Base-by-base conservation (phyloP, 2,888 invertebrate genomes). In the Zelleria hepariella region DNA sequence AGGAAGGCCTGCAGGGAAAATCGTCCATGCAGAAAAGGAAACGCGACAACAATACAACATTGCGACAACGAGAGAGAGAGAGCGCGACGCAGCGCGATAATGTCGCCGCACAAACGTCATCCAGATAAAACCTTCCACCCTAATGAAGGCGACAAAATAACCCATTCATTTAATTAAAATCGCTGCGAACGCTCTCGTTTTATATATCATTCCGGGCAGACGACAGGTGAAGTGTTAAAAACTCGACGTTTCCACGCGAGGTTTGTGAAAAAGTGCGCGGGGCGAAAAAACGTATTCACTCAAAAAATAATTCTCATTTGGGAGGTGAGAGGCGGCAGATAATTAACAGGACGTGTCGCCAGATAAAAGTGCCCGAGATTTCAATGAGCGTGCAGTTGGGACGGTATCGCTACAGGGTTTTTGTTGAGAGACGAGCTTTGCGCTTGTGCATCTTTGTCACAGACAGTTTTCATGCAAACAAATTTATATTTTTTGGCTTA, bases 321-420 rank as follows among this genome's bases (percentile, higher is more conserved):
- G 21, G 51, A 77, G 74, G 71, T 70, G 80, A 82, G 86, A 81
- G 86, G 80, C 3, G 82, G 76, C 66, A 78, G 81, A 86, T 87
- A 86, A 88, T 88, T 87, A 88, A 87, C 86, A 86, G 83, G 83
- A 84, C 86, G 85, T 86, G 86, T 86, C 81, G 82, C 77, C 70
- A 77, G 83, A 86, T 86, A 80, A 83, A 82, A 85, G 80, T 82
- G 86, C 79, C 74, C 75, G 74, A 77, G 82, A 79, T 82, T 81
- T 81, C 82, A 83, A 84, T 82, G 81, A 80, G 47, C 42, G 24
- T 47, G n/a, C 24, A 42, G 10, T 42, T 42, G 32, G 32, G 15
- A 42, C 10, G 2, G 32, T 42, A 15, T 15, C 10, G 2, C 15
- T 42, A 15, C 4, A 42, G 10, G 32, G 2, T 15, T 42, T 42